These are phyloP conservation scores for Octodon degus DNA, from an alignment of 2,113 vertebrate genomes.

Conservation along the genomic window DNA sequence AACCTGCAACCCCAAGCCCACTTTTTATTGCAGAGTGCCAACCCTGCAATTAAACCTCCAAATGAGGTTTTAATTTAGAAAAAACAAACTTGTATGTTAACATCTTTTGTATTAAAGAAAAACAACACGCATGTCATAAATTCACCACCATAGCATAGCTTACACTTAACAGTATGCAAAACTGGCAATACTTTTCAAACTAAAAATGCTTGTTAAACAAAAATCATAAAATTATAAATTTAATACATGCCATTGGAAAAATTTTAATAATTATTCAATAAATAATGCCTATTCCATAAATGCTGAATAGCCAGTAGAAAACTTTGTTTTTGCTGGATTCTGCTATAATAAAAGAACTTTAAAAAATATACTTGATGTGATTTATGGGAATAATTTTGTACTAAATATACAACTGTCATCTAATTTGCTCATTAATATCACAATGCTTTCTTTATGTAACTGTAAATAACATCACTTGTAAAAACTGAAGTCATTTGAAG, in stretches of 20 bases:
- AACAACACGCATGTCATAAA: neutral
- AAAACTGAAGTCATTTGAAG: constrained; percentile 52
- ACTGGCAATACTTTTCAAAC: constrained; percentile 6
- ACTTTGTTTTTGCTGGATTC: constrained; percentile 41
- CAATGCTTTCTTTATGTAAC: constrained; percentile 15
- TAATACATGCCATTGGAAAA: constrained; percentile 9
- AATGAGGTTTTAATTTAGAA: neutral
- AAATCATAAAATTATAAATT: constrained; percentile 10
- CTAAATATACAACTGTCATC: constrained; percentile 50
- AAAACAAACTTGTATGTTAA: neutral
- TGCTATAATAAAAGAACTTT: constrained; percentile 15
- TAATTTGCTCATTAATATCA: constrained; percentile 43
- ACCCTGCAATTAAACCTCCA: neutral
- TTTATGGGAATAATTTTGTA: constrained; percentile 24
- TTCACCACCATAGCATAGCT: neutral
- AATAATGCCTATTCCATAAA: constrained; percentile 44
- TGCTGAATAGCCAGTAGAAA: neutral
- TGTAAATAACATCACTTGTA: constrained; percentile 40
- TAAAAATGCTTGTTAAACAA: constrained; percentile 29
- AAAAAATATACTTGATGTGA: constrained; percentile 22
- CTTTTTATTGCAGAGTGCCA: neutral
- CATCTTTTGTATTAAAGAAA: neutral
- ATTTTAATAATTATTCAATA: constrained; percentile 46
- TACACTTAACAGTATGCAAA: neutral
- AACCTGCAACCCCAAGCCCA: neutral